These are phyloP conservation scores for Poeciliopsis retropinna DNA, from an alignment of 2,113 vertebrate species.

Conservation along the genomic window DNA sequence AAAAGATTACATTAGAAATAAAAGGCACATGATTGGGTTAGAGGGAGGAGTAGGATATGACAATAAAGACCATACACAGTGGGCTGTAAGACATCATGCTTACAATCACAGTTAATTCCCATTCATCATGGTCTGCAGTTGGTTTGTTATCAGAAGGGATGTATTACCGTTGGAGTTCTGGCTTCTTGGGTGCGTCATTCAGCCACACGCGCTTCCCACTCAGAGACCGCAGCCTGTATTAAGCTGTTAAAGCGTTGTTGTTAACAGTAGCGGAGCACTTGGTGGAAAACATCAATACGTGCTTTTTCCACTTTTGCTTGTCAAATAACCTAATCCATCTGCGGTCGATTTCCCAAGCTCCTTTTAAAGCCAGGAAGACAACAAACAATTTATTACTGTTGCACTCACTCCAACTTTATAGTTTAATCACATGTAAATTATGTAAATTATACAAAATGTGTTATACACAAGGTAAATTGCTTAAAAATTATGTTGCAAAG, in stretches of 20 bases:
- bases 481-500: not conserved
- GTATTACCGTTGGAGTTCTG: slow-evolving; percentile 44
- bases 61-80: slow-evolving; percentile 41
- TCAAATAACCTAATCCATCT: slow-evolving; percentile 21
- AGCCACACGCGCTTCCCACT: slow-evolving; percentile 9
- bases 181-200: slow-evolving; percentile 46
- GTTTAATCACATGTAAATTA: not conserved
- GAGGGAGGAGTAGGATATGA: slow-evolving; percentile 53
- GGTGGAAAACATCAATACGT: slow-evolving; percentile 14
- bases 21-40: slow-evolving; percentile 69
- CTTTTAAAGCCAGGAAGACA: slow-evolving; percentile 1
- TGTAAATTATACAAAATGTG: not conserved
- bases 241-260: slow-evolving; percentile 35
- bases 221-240: slow-evolving; percentile 30
- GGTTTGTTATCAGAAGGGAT: slow-evolving; percentile 50
- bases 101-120: slow-evolving; percentile 35
- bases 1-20: slow-evolving; percentile 68
- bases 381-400: not conserved
- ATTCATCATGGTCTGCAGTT: slow-evolving; percentile 39
- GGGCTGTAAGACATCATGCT: slow-evolving; percentile 43
- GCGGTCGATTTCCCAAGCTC: slow-evolving; percentile 17
- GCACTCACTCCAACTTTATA: not conserved
- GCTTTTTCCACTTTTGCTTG: slow-evolving; percentile 32
- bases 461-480: not conserved
- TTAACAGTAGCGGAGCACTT: slow-evolving; percentile 15